Evolutionary conservation across 1,140 invertebrate species (phyloP).

Genomic region (Temnothorax nylanderi): DNA sequence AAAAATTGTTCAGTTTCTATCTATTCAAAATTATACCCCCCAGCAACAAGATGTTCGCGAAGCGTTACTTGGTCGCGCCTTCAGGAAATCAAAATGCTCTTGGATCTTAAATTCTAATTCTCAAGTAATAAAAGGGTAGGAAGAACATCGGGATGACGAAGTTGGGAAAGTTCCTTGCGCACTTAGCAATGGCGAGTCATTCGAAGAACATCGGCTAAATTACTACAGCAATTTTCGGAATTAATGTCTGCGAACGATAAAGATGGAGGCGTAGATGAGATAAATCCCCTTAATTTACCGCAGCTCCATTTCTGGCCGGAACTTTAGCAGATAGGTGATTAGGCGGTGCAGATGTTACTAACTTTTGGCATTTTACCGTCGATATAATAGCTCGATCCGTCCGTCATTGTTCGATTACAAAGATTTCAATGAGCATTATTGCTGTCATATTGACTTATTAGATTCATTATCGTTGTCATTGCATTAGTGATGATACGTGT

Average conservation of each 20-base stretch:
- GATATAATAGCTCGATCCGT: not conserved
- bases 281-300: conserved; percentile 49
- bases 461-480: conserved; percentile 38
- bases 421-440: conserved; percentile 25
- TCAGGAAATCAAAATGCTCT: conserved; percentile 19
- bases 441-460: conserved; percentile 44
- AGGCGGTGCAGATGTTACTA: conserved; percentile 16
- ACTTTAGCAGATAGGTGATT: conserved; percentile 18
- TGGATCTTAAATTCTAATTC: conserved; percentile 49
- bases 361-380: conserved; percentile 25
- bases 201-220: conserved; percentile 42
- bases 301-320: not conserved
- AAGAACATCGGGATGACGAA: conserved; percentile 45
- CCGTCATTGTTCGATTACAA: conserved; percentile 4
- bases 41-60: not conserved
- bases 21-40: not conserved
- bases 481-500: conserved; percentile 28
- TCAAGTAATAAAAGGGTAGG: conserved; percentile 42
- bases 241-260: conserved; percentile 48
- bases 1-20: not conserved
- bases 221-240: conserved; percentile 54
- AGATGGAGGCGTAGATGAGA: conserved; percentile 25
- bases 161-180: conserved; percentile 39
- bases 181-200: conserved; percentile 43
- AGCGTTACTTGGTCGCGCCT: not conserved